These are phyloP conservation scores for Scopus umbretta DNA, from an alignment of 2,113 vertebrate genomes.

Conservation along the genomic window DNA sequence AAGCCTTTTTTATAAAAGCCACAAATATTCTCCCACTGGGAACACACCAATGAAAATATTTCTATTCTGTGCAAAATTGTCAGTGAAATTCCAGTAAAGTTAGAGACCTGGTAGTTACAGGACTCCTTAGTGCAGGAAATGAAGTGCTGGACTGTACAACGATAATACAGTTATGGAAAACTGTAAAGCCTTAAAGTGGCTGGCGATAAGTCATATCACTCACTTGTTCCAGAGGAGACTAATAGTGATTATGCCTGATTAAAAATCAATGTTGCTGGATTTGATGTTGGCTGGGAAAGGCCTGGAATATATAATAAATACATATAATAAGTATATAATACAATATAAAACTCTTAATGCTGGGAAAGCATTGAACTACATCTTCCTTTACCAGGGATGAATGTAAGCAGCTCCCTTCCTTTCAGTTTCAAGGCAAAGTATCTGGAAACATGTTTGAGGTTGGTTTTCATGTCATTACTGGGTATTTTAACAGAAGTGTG, in stretches of 20 bases:
- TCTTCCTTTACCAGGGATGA: neutral
- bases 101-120: neutral
- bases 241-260: neutral
- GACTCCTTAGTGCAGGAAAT: neutral
- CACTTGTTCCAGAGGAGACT: neutral
- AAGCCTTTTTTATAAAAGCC: neutral
- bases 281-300: neutral
- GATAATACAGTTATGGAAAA: neutral
- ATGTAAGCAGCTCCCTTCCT: neutral
- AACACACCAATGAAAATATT: neutral
- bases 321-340: no score
- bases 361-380: neutral
- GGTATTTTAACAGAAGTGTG: neutral
- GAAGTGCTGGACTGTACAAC: neutral
- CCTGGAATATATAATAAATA: neutral
- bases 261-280: neutral
- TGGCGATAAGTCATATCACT: neutral
- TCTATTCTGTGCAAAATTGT: neutral
- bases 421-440: neutral
- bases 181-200: neutral
- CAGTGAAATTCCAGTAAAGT: neutral
- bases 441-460: neutral
- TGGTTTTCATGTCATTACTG: neutral
- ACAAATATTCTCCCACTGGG: neutral
- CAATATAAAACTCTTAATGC: neutral